Conservation (phyloP, 1,140 invertebrate genomes). For the Homarus americanus region DNA sequence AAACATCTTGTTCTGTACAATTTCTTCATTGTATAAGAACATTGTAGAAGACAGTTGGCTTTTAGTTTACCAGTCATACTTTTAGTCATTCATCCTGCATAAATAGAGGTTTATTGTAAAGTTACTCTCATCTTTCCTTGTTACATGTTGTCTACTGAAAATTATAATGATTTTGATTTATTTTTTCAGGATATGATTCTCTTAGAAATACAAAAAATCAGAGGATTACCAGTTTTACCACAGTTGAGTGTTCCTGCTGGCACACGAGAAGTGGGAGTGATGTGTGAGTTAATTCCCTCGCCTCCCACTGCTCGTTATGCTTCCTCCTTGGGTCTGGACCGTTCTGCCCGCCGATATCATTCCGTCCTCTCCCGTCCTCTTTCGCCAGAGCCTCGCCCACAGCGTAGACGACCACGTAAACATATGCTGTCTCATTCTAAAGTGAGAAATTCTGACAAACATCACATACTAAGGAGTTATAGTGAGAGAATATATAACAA, state of each 20-base stretch:
- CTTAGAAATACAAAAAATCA: constrained; percentile 43
- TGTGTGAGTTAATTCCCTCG: constrained; percentile 55
- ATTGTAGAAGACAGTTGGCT: too few relatives aligned
- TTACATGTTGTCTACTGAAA: not conserved
- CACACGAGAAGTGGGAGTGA: constrained; percentile 57
- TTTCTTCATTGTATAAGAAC: too few relatives aligned
- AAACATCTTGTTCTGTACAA: too few relatives aligned
- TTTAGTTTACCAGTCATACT: too few relatives aligned
- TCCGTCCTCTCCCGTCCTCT: constrained; percentile 66
- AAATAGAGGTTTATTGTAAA: too few relatives aligned
- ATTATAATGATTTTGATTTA: not conserved
- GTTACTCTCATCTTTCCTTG: too few relatives aligned
- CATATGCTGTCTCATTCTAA: constrained; percentile 6
- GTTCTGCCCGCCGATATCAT: constrained; percentile 52
- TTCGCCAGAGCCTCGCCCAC: constrained; percentile 53
- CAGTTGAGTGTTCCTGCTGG: not conserved
- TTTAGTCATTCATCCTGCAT: too few relatives aligned
- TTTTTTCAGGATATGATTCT: constrained; percentile 52
- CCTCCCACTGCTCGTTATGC: constrained; percentile 36
- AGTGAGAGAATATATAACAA: constrained; percentile 1
- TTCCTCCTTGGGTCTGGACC: constrained; percentile 39
- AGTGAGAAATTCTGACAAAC: not conserved
- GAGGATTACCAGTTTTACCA: not conserved
- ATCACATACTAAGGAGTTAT: not conserved
- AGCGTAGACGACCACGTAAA: constrained; percentile 23